These are phyloP conservation scores for Helicorthomorpha holstii DNA, from an alignment of 1,140 invertebrate genomes.

Conservation along the genomic window DNA sequence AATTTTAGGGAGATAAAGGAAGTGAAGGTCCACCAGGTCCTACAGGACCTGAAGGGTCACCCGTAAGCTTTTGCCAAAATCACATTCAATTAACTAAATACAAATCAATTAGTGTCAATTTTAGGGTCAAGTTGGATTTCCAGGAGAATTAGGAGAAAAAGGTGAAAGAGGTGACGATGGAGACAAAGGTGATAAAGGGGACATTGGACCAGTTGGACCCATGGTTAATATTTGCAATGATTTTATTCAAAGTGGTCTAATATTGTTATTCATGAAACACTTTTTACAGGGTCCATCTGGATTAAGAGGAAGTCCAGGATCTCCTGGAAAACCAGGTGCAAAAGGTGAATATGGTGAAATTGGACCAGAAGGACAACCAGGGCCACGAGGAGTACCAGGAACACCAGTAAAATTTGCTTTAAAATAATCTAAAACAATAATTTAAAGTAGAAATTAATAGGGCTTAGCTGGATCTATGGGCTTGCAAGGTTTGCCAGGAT, in stretches of 20 bases:
- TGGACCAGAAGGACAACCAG: constrained; percentile 26
- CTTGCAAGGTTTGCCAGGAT: constrained; percentile 9
- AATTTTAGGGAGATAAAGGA: constrained; percentile 13
- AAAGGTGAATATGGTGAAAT: constrained; percentile 27
- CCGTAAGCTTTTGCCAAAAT: not conserved
- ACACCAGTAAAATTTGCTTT: constrained; percentile 1
- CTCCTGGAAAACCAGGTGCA: constrained; percentile 33
- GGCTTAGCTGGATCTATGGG: constrained; percentile 8
- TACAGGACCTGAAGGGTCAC: constrained; percentile 19
- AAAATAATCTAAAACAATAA: not conserved
- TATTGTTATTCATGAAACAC: too few relatives aligned
- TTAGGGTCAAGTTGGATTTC: constrained; percentile 9
- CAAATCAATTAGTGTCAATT: not conserved
- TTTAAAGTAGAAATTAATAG: not conserved
- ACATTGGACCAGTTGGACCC: not conserved
- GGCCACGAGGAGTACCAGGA: constrained; percentile 10
- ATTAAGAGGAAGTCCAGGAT: constrained; percentile 28
- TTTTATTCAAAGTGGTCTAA: too few relatives aligned
- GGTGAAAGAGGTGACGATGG: constrained; percentile 23
- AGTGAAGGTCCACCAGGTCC: constrained; percentile 20
- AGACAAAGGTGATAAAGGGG: constrained; percentile 13
- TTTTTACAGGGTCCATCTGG: constrained; percentile 18
- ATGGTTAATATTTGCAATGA: too few relatives aligned
- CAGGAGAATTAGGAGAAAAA: constrained; percentile 16
- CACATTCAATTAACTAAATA: not conserved